phyloP scores from a whole-genome alignment of 1,140 invertebrate species.

The Hyles vespertilio region DNA sequence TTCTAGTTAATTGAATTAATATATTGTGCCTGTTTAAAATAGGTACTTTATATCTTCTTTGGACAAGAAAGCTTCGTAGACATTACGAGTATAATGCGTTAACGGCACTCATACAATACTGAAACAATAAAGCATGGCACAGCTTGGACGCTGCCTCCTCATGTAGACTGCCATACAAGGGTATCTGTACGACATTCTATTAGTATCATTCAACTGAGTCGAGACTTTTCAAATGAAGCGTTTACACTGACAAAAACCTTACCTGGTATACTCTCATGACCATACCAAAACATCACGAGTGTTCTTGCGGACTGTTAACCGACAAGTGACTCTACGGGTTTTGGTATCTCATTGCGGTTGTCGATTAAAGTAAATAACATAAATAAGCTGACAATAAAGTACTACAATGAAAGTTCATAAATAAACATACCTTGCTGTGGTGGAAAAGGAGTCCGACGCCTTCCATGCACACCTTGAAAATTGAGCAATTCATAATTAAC shows the following conservation, averaged over 20 bases:
- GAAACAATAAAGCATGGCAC: conserved; percentile 49
- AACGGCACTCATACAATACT: conserved; percentile 57
- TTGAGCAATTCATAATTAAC: conserved; percentile 2
- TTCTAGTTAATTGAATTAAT: neutral
- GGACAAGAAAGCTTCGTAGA: conserved; percentile 38
- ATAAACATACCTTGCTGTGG: conserved; percentile 94
- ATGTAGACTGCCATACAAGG: conserved; percentile 33
- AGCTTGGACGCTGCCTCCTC: conserved; percentile 29
- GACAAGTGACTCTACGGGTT: conserved; percentile 23
- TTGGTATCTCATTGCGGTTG: conserved; percentile 43
- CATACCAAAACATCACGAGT: conserved; percentile 41
- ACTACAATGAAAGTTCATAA: conserved; percentile 23
- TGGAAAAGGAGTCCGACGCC: conserved; percentile 98
- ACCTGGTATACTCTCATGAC: conserved; percentile 47
- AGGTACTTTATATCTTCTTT: conserved; percentile 28
- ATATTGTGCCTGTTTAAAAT: conserved; percentile 7
- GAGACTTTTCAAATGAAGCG: conserved; percentile 56
- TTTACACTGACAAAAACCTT: conserved; percentile 61
- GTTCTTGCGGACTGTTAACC: neutral
- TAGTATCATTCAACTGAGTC: conserved; percentile 27
- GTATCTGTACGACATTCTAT: conserved; percentile 34
- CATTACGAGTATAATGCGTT: conserved; percentile 36
- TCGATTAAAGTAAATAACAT: conserved; percentile 27
- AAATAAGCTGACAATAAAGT: conserved; percentile 55
- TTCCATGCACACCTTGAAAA: conserved; percentile 92